Evolutionary conservation across 2,888 invertebrate species (phyloP), one percentile per base, ranked within the genome.

Genomic region (Tinea pellionella): DNA sequence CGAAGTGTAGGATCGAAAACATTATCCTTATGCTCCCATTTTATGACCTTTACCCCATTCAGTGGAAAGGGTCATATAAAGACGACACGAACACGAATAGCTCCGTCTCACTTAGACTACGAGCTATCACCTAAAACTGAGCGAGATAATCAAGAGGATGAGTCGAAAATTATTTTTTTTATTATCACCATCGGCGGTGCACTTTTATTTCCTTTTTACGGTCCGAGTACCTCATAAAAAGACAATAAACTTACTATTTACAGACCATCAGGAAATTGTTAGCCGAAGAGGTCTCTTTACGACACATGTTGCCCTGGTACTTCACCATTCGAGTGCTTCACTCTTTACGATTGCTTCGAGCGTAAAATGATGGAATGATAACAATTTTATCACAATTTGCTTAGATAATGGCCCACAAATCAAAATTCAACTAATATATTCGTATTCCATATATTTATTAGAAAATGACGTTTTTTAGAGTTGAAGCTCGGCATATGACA

Each of bases 131-230:
- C 72, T 81, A 80, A 81, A 80, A 71, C 69, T 65, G 83, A 86
- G 78, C 72, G 86, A 80, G 86, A 86, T 80, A 81, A 81, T 83
- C 81, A 79, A 77, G 77, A 79, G 83, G 85, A 87, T 86, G 87
- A 87, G 87, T 83, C 83, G 87, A 86, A 85, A 86, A 85, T 86
- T 86, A 83, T 87, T 87, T 86, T 87, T 87, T 87, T 87, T 87
- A 87, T 87, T 87, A 87, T 85, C 88, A 83, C 88, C 86, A 87
- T 84, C 87, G 86, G 88, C 85, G 87, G 87, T 85, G 87, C 88
- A 84, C 86, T 88, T 88, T 88, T 88, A 88, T 88, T 88, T 87
- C 88, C 82, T 88, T 88, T 88, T 88, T 88, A 88, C 85, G 87
- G 85, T 85, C 86, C 83, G 86, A 88, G 88, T 88, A 88, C 87